These are phyloP conservation scores for Paguma larvata DNA, from an alignment of 2,797 vertebrate species.

Conservation along the genomic window DNA sequence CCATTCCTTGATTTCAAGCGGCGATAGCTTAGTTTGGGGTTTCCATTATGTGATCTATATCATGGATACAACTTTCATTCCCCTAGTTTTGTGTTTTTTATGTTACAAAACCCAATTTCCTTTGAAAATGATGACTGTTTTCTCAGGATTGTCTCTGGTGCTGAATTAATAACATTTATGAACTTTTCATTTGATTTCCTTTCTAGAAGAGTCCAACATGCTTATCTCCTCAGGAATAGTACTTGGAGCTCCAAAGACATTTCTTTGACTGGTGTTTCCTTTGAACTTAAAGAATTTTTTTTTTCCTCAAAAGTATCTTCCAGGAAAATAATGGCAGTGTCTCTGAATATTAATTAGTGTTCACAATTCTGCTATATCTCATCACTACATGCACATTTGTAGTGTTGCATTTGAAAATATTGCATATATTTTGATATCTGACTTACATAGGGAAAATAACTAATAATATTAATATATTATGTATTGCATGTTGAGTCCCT, in stretches of 20 bases:
- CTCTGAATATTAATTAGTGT: slow-evolving; percentile 26
- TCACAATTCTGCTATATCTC: neutral
- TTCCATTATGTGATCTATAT: neutral
- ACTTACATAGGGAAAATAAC: slow-evolving; percentile 38
- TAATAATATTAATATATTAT: neutral
- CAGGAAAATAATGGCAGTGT: neutral
- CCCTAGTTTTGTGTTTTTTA: neutral
- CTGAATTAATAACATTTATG: neutral
- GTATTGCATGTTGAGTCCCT: neutral
- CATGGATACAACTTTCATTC: neutral
- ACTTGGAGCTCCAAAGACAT: neutral
- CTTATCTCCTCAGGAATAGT: neutral
- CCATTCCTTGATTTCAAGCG: neutral
- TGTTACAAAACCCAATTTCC: slow-evolving; percentile 33
- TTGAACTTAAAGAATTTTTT: neutral
- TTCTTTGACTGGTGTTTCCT: slow-evolving; percentile 23
- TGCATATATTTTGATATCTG: neutral
- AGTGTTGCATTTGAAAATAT: neutral
- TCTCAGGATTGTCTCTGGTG: neutral
- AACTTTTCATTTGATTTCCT: slow-evolving; percentile 3
- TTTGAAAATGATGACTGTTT: slow-evolving; percentile 21
- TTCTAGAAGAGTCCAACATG: neutral
- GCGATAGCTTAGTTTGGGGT: neutral
- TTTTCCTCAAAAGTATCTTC: neutral
- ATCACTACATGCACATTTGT: neutral